Evolutionary conservation across 2,888 invertebrate genomes (phyloP), one percentile per base, ranked within the genome.

Genomic region (Calameuta filiformis): DNA sequence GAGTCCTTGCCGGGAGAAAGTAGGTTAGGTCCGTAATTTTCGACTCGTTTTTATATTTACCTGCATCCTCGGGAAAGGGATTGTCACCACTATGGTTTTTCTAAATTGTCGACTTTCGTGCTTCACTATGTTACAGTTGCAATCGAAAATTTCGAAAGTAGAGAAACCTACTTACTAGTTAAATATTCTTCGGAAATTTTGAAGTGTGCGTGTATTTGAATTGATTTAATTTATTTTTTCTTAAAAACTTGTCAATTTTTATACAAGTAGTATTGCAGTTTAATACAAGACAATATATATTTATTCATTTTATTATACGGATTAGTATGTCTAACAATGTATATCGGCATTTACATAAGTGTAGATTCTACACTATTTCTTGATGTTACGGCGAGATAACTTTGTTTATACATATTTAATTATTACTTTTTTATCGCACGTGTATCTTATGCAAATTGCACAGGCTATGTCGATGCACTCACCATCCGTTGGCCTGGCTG

Each of bases 381-480:
- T 9, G 23, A 56, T 56, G 6, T 23, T 56, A 9, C 56, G 56
- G 23, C 56, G 0, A 56, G 9, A 56, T 56, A 23, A 23, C 23
- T 56, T 56, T 56, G 2, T 56, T 23, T 0, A 56, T 23, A 56
- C 9, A 56, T 2, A 23, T 56, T 23, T 56, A 56, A 23, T 15
- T 56, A 56, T 2, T 56, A 15, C 15, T 56, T 23, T 84, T 86
- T 87, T 87, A 87, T 89, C 87, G 83, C 83, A 84, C 85, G 85
- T 85, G 86, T 84, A 87, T 87, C 85, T 86, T 85, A 86, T 86
- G 87, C 86, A 89, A 88, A 88, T 87, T 83, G 81, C 84, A 80
- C 79, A 79, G 79, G 84, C 83, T 82, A 84, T 83, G 83, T 84
- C 79, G 83, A 84, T 79, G 81, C 82, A 83, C 85, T 86, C 84